These are phyloP conservation scores for Drosophila lutescens DNA, from an alignment of 2,888 invertebrate species.

Conservation along the genomic window DNA sequence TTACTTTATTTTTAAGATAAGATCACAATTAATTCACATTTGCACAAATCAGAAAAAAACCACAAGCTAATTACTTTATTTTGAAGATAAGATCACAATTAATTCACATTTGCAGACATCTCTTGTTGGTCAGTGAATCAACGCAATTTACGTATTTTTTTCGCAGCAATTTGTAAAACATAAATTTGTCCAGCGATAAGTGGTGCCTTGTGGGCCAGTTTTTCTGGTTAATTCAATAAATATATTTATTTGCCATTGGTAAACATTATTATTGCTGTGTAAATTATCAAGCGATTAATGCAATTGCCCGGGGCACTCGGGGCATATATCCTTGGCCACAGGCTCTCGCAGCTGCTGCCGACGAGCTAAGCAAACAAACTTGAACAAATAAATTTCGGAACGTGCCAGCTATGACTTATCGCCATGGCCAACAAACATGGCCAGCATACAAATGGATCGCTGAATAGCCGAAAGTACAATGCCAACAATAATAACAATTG, in stretches of 20 bases:
- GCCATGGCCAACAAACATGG: slow-evolving; percentile 30
- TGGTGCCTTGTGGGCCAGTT: not conserved
- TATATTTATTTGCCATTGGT: slow-evolving; percentile 45
- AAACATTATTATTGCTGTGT: slow-evolving; percentile 56
- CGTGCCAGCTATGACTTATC: slow-evolving; percentile 72
- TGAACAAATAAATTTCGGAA: slow-evolving; percentile 65
- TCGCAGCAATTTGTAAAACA: slow-evolving; percentile 10
- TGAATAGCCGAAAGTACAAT: slow-evolving; percentile 43
- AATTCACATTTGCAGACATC: not conserved
- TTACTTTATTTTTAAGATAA: too few species aligned
- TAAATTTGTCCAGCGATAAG: slow-evolving; percentile 17
- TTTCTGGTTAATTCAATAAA: slow-evolving; percentile 48
- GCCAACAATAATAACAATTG: slow-evolving; percentile 46
- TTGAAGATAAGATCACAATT: not conserved
- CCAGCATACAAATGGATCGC: slow-evolving; percentile 63
- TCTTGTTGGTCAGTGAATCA: not conserved
- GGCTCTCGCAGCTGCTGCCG: slow-evolving; percentile 30
- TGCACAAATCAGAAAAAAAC: too few species aligned
- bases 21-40: too few species aligned
- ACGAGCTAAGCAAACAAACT: slow-evolving; percentile 50
- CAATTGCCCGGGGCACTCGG: slow-evolving; percentile 27
- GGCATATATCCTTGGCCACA: slow-evolving; percentile 18
- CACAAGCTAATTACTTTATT: too few species aligned
- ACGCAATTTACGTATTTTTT: not conserved
- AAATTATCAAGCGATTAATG: slow-evolving; percentile 56